Conservation (phyloP, 1,140 invertebrate genomes). For the Drosophila dunni region DNA sequence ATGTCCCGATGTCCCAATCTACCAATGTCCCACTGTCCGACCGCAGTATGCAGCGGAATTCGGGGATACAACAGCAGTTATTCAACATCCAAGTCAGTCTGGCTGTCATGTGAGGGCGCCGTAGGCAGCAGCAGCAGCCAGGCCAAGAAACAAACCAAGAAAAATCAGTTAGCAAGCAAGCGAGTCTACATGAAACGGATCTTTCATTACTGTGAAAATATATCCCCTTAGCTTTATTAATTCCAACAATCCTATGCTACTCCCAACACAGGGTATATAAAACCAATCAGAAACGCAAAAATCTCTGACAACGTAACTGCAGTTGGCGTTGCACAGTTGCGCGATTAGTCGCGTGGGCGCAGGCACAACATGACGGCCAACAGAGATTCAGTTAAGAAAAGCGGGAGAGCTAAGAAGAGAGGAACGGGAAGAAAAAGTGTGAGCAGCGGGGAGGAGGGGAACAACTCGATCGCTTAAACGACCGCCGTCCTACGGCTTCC, state of each 20-base stretch:
- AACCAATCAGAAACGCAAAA: conserved; percentile 75
- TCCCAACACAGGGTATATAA: conserved; percentile 7
- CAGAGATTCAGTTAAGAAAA: conserved; percentile 66
- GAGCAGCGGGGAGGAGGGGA: neutral
- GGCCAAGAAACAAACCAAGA: conserved; percentile 16
- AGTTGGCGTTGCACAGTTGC: conserved; percentile 67
- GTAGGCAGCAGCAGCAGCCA: conserved; percentile 45
- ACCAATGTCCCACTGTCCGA: too few species aligned
- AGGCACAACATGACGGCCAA: conserved; percentile 80
- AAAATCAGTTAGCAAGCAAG: neutral
- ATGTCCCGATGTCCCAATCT: neutral
- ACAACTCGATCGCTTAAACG: conserved; percentile 54
- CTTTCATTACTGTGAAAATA: too few species aligned
- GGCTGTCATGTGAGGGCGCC: conserved; percentile 73
- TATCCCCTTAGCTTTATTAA: too few species aligned
- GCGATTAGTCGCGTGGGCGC: conserved; percentile 70
- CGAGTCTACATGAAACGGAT: too few species aligned
- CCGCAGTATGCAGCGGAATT: conserved; percentile 24
- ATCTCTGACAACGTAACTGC: conserved; percentile 77
- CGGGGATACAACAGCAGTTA: conserved; percentile 56
- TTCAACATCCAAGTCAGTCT: conserved; percentile 71
- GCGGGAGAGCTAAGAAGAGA: neutral
- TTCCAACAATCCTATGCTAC: too few species aligned
- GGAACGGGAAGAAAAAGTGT: neutral
- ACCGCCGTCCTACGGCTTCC: conserved; percentile 70